A percentile compares a stretch with the other conserved stretches of the same genome.
These are phyloP conservation scores for Malacoraja senta DNA, from an alignment of 2,797 vertebrate genomes.

Conservation along the genomic window DNA sequence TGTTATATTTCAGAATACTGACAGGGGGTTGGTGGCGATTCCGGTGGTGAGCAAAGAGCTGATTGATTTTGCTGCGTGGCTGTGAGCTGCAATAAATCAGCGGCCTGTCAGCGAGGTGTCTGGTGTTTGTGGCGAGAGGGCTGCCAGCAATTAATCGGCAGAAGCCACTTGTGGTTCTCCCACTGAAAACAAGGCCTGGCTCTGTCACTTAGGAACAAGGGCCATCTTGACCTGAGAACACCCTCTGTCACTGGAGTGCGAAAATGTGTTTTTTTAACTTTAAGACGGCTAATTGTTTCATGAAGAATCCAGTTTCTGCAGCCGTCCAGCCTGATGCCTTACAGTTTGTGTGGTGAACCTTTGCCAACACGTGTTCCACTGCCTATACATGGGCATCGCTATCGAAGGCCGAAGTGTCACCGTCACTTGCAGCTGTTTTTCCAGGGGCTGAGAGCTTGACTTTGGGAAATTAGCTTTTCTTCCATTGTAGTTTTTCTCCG, in stretches of 20 bases:
- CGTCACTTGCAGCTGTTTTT: neutral
- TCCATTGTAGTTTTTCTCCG: neutral
- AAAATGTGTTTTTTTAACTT: slow-evolving; percentile 41
- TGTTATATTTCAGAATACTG: slow-evolving; percentile 81
- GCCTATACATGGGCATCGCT: neutral
- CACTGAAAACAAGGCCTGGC: slow-evolving; percentile 49
- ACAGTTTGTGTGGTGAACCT: neutral
- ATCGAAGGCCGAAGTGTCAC: neutral
- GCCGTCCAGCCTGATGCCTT: neutral
- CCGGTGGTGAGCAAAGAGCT: slow-evolving; percentile 89
- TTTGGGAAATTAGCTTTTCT: neutral
- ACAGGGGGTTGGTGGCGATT: slow-evolving; percentile 84
- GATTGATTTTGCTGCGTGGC: slow-evolving; percentile 96
- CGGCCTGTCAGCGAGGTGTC: slow-evolving; percentile 75
- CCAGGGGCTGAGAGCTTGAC: neutral
- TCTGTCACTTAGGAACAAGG: slow-evolving; percentile 46
- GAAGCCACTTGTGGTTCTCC: slow-evolving; percentile 65
- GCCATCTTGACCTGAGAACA: slow-evolving; percentile 47
- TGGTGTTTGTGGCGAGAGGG: slow-evolving; percentile 75
- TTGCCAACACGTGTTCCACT: neutral
- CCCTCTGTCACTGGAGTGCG: slow-evolving; percentile 42
- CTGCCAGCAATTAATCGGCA: slow-evolving; percentile 84
- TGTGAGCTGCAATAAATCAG: slow-evolving; percentile 92
- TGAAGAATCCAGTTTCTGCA: neutral
- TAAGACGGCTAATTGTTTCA: slow-evolving; percentile 1